Evolutionary conservation across 2,113 vertebrate genomes (phyloP).

Genomic region (Ptilorrhoa leucosticta): DNA sequence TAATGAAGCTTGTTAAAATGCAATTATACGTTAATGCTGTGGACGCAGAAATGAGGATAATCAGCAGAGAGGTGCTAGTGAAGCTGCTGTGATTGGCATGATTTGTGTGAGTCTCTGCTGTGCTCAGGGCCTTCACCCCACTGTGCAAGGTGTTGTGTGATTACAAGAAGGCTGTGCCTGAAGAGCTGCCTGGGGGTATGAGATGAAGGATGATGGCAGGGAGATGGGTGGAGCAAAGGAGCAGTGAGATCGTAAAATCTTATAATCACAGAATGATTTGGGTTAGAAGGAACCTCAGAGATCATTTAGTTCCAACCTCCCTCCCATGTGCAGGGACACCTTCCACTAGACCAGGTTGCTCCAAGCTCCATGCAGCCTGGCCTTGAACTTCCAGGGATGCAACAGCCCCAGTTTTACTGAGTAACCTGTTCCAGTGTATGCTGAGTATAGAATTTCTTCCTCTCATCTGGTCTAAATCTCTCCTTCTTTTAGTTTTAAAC

Average conservation of each 20-base stretch:
- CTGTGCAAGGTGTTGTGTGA: neutral
- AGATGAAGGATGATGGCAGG: neutral
- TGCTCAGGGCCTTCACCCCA: neutral
- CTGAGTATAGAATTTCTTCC: neutral
- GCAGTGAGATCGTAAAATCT: neutral
- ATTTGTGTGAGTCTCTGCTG: neutral
- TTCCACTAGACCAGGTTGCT: neutral
- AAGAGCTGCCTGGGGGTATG: accelerated
- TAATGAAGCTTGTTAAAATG: slow-evolving; percentile 52
- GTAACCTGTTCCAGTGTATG: neutral
- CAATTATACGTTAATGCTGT: slow-evolving; percentile 1
- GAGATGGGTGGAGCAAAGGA: neutral
- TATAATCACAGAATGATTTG: neutral
- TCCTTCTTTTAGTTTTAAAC: neutral
- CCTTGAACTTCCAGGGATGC: neutral
- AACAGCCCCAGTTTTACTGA: neutral
- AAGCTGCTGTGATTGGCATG: neutral
- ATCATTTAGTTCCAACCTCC: neutral
- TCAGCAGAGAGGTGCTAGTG: neutral
- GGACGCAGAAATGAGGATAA: slow-evolving; percentile 25
- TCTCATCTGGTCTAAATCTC: neutral
- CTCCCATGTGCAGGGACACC: neutral
- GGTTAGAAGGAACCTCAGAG: neutral
- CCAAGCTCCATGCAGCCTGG: neutral
- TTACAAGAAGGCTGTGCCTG: neutral